phyloP scores from a whole-genome alignment of 2,888 invertebrate genomes.

The Cheilosia variabilis region DNA sequence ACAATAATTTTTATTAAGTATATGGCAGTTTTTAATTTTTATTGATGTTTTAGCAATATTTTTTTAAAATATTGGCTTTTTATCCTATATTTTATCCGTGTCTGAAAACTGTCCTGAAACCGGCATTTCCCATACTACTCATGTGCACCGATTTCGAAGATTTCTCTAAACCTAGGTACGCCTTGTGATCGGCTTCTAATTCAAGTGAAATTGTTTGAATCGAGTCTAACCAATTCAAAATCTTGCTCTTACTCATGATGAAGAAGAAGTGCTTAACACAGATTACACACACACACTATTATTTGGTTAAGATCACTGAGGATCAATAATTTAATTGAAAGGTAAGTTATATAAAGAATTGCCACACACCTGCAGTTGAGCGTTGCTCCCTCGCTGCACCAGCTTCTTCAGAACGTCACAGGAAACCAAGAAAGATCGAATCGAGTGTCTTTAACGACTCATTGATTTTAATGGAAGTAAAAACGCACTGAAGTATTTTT shows the following conservation, averaged over 20 bases:
- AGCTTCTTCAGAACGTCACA: background rate
- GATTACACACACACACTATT: background rate
- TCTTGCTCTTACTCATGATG: background rate
- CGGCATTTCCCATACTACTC: too few relatives aligned
- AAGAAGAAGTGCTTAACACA: background rate
- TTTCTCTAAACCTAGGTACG: background rate
- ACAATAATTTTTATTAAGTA: too few relatives aligned
- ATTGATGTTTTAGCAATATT: too few relatives aligned
- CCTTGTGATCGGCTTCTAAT: slow-evolving; percentile 2
- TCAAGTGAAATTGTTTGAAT: background rate
- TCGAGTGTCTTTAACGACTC: too few relatives aligned
- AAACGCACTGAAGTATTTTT: too few relatives aligned
- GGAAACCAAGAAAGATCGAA: too few relatives aligned
- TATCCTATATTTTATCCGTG: too few relatives aligned
- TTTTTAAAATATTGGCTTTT: too few relatives aligned
- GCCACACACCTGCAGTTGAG: slow-evolving; percentile 1
- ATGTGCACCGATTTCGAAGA: slow-evolving; percentile 3
- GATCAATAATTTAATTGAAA: background rate
- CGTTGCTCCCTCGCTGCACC: slow-evolving; percentile 4
- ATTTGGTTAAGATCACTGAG: background rate
- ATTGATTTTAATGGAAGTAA: fast-evolving
- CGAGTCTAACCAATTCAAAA: background rate
- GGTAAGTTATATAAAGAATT: background rate
- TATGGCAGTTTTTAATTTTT: too few relatives aligned
- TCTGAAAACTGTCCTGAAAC: too few relatives aligned